These are phyloP conservation scores for Meandrusa payeni DNA, from an alignment of 2,888 invertebrate species.

Conservation along the genomic window DNA sequence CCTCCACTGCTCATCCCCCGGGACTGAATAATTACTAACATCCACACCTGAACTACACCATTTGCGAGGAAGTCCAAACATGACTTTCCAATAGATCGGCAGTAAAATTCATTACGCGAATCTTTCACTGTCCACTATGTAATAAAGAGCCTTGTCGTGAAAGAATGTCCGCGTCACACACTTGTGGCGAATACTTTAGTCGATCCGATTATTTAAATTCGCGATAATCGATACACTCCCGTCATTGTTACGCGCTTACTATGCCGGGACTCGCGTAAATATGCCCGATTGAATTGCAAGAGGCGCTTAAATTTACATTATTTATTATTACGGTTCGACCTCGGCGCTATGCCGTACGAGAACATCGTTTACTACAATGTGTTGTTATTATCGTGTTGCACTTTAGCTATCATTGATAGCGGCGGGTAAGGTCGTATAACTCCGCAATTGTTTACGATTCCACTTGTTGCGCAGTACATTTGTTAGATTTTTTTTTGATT, in stretches of 20 bases:
- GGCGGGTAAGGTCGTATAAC: slow-evolving; percentile 45
- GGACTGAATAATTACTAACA: slow-evolving; percentile 37
- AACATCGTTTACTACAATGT: slow-evolving; percentile 33
- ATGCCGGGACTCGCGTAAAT: background rate
- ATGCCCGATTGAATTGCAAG: slow-evolving; percentile 3
- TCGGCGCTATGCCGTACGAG: slow-evolving; percentile 24
- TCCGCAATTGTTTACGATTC: slow-evolving; percentile 39
- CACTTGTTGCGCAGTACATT: slow-evolving; percentile 40
- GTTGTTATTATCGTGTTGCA: slow-evolving; percentile 39
- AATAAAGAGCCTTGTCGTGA: too few relatives aligned
- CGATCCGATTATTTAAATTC: too few relatives aligned
- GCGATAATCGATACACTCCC: too few relatives aligned
- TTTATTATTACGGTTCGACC: slow-evolving; percentile 5
- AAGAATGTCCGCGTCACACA: too few relatives aligned
- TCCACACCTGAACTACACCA: slow-evolving; percentile 29
- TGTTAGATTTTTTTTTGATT: slow-evolving; percentile 1
- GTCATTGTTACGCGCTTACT: too few relatives aligned
- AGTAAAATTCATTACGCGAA: too few relatives aligned
- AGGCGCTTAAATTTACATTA: slow-evolving; percentile 7
- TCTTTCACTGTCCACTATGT: too few relatives aligned
- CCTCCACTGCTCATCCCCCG: slow-evolving; percentile 48
- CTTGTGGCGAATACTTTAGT: too few relatives aligned
- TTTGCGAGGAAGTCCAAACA: slow-evolving; percentile 29
- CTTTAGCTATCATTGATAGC: slow-evolving; percentile 41
- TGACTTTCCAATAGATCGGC: too few relatives aligned